Conservation (phyloP, 2,888 invertebrate species). For the Nemoura dubitans region DNA sequence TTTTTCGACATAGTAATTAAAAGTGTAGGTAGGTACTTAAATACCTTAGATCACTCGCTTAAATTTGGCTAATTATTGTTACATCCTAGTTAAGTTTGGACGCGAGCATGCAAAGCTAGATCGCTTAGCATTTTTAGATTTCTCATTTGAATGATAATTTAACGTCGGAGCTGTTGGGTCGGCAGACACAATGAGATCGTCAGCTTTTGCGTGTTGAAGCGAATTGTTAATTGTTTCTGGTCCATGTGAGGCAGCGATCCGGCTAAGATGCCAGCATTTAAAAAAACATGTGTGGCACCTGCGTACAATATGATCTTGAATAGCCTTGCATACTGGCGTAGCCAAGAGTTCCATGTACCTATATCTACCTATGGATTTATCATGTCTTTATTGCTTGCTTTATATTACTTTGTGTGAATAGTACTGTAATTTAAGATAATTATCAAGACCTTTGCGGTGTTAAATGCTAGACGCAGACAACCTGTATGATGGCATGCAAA, state of each 20-base stretch:
- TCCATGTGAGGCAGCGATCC: neutral
- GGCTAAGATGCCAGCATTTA: neutral
- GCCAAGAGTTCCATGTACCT: no score
- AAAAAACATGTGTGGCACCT: neutral
- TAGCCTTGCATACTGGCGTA: no score
- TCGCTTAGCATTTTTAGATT: neutral
- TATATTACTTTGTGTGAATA: neutral
- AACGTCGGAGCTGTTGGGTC: neutral
- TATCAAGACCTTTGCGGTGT: neutral
- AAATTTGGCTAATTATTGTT: no score
- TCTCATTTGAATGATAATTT: neutral
- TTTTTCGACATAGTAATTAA: no score
- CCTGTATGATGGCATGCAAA: neutral
- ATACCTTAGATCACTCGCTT: no score
- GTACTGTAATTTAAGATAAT: conserved; percentile 3
- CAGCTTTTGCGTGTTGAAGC: neutral
- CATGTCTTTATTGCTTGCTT: neutral
- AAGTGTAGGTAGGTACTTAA: no score
- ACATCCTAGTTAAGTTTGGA: no score
- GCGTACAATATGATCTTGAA: no score
- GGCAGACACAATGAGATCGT: neutral
- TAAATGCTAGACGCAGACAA: neutral
- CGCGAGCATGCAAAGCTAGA: no score
- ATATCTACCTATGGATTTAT: neutral
- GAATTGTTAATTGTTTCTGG: neutral